Base-by-base conservation (phyloP, 2,888 invertebrate genomes). In the Spilosoma lubricipeda region DNA sequence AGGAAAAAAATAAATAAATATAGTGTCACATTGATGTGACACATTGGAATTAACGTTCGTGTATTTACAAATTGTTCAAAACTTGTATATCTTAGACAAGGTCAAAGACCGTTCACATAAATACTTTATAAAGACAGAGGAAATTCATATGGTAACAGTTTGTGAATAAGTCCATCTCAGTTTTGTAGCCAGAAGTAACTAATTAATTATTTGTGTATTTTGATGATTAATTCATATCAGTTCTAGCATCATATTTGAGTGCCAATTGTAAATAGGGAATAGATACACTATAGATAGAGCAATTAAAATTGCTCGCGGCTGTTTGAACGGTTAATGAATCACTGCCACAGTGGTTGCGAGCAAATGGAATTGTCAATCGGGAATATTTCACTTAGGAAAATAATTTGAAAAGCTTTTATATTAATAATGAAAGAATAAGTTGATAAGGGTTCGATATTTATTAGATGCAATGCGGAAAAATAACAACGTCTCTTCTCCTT, bases 1-100 rank as follows among this genome's bases (percentile, higher is more conserved):
- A 48, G 79, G 77, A 74, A 72, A 45, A 78, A 73, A 78, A 75
- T 76, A 78, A 85, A 83, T 75, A 83, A 83, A 85, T 83, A 85
- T 36, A 27, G 45, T 77, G 76, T 69, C 73, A 48, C 65, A 67
- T 63, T 79, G 81, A 79, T 79, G 73, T 72, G 69, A 59, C 75
- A 72, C 72, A 30, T 27, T 33, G 15, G 45, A 67, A 63, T 65
- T 75, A 69, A 63, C 48, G 64, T 39, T 67, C 70, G 74, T 71
- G 67, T 67, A n/a, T 33, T 56, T 30, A 23, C 7, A 33, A 67
- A 48, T 63, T 70, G 74, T 66, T 64, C 27, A 48, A 27, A 63
- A 63, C 39, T 63, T 63, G 59, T 68, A n/a, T 63, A 45, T 63
- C 33, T 30, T 56, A 67, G 23, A 63, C 59, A 73, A 72, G 72